Conservation (phyloP, 2,797 vertebrate species). For the Nyctibius grandis region DNA sequence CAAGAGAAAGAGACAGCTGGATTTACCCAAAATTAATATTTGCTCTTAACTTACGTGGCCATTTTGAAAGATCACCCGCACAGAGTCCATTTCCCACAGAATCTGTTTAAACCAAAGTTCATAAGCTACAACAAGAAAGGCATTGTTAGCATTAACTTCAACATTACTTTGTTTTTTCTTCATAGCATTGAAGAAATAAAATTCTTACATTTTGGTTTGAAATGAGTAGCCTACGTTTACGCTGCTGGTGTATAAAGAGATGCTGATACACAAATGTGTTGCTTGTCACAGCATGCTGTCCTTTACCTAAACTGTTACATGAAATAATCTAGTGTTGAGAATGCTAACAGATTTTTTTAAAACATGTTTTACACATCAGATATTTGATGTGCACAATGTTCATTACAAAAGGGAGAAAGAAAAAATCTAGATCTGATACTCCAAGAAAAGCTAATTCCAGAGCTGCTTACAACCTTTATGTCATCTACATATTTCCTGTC, state of each 20-base stretch:
- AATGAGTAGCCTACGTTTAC: not conserved
- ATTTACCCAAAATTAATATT: not conserved
- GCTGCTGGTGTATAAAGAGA: not conserved
- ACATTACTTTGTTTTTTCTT: not conserved
- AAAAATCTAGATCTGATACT: not conserved
- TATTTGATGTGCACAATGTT: not conserved
- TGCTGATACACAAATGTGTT: not conserved
- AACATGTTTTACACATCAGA: not conserved
- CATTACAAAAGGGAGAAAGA: not conserved
- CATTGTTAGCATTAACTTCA: not conserved
- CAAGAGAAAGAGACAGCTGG: not conserved
- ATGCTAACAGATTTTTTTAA: not conserved
- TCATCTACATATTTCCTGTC: not conserved
- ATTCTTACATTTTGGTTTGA: not conserved
- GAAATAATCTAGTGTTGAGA: not conserved
- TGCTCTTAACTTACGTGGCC: constrained; percentile 84
- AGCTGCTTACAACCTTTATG: not conserved
- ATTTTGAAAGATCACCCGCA: constrained; percentile 90
- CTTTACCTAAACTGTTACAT: not conserved
- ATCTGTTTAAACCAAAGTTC: constrained; percentile 99
- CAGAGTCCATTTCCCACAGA: constrained; percentile 94
- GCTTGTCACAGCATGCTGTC: not conserved
- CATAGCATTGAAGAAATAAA: not conserved
- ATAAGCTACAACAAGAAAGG: constrained; percentile 80
- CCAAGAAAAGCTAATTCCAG: not conserved